Conservation (phyloP, 2,797 vertebrate species). For the Poecile montanus region DNA sequence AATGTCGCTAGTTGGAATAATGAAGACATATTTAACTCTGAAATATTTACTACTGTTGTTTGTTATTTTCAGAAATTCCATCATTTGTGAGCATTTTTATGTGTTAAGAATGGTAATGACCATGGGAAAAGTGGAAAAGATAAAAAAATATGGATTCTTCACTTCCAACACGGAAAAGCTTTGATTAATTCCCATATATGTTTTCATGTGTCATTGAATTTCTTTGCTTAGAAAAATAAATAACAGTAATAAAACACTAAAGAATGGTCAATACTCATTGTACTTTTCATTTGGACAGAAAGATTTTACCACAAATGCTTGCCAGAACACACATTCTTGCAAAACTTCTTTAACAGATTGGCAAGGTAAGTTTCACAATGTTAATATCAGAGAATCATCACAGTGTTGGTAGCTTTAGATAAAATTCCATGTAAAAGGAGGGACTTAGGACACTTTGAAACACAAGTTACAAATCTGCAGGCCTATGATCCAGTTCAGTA, state of each 20-base stretch:
- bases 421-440: background rate
- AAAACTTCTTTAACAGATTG: background rate
- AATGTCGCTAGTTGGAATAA: background rate
- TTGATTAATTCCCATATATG: background rate
- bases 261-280: background rate
- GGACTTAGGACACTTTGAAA: background rate
- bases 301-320: background rate
- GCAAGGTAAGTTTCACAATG: background rate
- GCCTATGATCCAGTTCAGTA: background rate
- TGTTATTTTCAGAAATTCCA: background rate
- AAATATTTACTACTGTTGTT: background rate
- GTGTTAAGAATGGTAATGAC: background rate
- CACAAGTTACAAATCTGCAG: background rate
- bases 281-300: background rate
- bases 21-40: background rate
- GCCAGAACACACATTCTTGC: background rate
- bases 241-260: background rate
- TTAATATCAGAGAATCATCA: background rate
- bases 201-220: background rate
- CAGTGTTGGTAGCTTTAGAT: background rate
- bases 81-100: background rate
- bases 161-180: background rate
- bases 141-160: background rate
- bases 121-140: background rate
- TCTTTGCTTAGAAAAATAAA: background rate